A percentile compares a stretch with the other conserved stretches of the same genome.
Evolutionary conservation across 2,113 vertebrate genomes (phyloP).

Genomic region (Machaerirhynchus nigripectus): DNA sequence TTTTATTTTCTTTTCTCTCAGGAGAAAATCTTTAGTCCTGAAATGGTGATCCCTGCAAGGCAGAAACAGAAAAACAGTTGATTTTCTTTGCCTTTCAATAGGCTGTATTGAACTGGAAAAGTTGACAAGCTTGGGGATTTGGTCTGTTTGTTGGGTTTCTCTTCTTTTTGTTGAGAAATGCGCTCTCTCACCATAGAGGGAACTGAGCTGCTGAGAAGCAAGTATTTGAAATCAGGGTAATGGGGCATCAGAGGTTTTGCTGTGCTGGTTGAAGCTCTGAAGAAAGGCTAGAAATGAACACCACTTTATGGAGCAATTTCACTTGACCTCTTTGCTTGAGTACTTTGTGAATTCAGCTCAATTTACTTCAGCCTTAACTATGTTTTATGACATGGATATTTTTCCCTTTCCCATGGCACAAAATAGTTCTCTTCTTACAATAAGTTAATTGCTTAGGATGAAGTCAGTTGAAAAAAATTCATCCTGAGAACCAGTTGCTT

Average conservation of each 20-base stretch:
- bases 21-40: background rate
- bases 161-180: background rate
- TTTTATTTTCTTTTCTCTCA: background rate
- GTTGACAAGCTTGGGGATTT: background rate
- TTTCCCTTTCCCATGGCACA: background rate
- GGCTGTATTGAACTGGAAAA: background rate
- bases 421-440: background rate
- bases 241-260: background rate
- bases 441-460: background rate
- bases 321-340: background rate
- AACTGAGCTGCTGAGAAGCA: background rate
- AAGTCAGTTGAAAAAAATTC: background rate
- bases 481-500: background rate
- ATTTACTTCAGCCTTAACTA: background rate
- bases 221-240: slow-evolving; percentile 3
- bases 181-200: background rate
- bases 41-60: background rate
- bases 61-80: background rate
- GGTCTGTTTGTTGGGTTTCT: background rate
- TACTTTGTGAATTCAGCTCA: slow-evolving; percentile 20
- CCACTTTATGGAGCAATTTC: background rate
- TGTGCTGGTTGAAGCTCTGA: background rate
- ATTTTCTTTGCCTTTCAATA: background rate
- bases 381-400: background rate
- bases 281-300: slow-evolving; percentile 16